Evolutionary conservation across 2,797 vertebrate species (phyloP), one percentile per base, ranked within the genome.

Genomic region (Pygocentrus nattereri): DNA sequence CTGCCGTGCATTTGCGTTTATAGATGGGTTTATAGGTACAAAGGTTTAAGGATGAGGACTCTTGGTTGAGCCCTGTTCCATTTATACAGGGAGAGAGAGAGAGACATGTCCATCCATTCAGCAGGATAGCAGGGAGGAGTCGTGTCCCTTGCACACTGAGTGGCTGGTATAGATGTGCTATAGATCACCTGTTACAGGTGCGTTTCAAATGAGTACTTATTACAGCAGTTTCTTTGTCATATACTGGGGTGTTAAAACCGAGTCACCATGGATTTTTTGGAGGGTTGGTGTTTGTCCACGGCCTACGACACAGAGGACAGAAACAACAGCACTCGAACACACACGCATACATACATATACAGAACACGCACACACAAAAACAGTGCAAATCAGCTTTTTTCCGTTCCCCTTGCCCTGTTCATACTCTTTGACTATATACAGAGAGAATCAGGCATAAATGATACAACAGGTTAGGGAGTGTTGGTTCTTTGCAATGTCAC

Each of bases 351-450:
- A 94, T 89, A 89, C 19, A 92, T 88, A 91, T 91, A 94, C 92
- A 93, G 88, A 91, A 93, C 93, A 78, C 67, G 79, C 73, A 72
- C 38, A 74, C 65, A 74, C 74, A 91, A 89, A 91, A 92, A 94
- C 94, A 95, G 94, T 95, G 94, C 95, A 95, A 94, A 95, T 92
- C 93, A 90, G 92, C 89, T 90, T 88, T 47, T 88, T 47, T 62
- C 11, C 54, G 50, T 59, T 62, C 18, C 34, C 44, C 58, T 16
- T 58, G 23, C 54, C 41, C 65, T 30, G 10, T 19, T 72, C 50
- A 21, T 41, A 67, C 19, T 68, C 27, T 34, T 38, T 13, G 38
- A 49, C 61, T 30, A 82, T 59, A 30, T 59, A 78, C 69, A 78
- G 61, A 61, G 50, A 47, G 21, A 52, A 34, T 65, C 74, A 56